A percentile compares a stretch with the other conserved stretches of the same genome.
phyloP scores from a whole-genome alignment of 2,888 invertebrate genomes.

The Rhaphigaster nebulosa region DNA sequence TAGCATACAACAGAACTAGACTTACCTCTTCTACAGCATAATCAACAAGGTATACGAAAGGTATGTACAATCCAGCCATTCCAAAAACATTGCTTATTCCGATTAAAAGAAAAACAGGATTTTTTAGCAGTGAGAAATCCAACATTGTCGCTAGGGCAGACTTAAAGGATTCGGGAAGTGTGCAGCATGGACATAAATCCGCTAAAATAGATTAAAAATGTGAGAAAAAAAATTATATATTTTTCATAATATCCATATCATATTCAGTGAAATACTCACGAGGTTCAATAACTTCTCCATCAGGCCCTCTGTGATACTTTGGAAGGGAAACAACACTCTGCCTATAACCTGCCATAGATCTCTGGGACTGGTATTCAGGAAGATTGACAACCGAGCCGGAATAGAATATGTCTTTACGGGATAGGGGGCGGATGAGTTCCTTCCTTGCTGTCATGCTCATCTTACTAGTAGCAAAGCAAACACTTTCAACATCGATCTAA shows the following conservation, averaged over 20 bases:
- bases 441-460: slow-evolving; percentile 70
- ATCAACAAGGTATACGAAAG: slow-evolving; percentile 94
- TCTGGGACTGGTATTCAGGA: slow-evolving; percentile 93
- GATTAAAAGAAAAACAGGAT: slow-evolving; percentile 92
- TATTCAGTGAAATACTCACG: slow-evolving; percentile 69
- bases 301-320: slow-evolving; percentile 68
- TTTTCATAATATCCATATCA: neutral
- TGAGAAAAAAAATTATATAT: neutral
- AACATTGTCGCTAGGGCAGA: slow-evolving; percentile 89
- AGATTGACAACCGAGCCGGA: slow-evolving; percentile 94
- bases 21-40: slow-evolving; percentile 73
- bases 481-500: slow-evolving; percentile 76
- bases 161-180: slow-evolving; percentile 84
- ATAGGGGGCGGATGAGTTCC: slow-evolving; percentile 87
- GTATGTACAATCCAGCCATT: slow-evolving; percentile 97
- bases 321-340: slow-evolving; percentile 93
- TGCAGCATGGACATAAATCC: slow-evolving; percentile 84
- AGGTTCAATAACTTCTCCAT: slow-evolving; percentile 64
- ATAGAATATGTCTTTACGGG: slow-evolving; percentile 97
- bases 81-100: slow-evolving; percentile 96
- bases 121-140: slow-evolving; percentile 88
- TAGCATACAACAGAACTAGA: slow-evolving; percentile 49
- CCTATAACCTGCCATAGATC: slow-evolving; percentile 89
- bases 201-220: slow-evolving; percentile 70
- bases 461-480: slow-evolving; percentile 78